These are phyloP conservation scores for Himalopsyche tibetana DNA, from an alignment of 2,888 invertebrate genomes.

Conservation along the genomic window DNA sequence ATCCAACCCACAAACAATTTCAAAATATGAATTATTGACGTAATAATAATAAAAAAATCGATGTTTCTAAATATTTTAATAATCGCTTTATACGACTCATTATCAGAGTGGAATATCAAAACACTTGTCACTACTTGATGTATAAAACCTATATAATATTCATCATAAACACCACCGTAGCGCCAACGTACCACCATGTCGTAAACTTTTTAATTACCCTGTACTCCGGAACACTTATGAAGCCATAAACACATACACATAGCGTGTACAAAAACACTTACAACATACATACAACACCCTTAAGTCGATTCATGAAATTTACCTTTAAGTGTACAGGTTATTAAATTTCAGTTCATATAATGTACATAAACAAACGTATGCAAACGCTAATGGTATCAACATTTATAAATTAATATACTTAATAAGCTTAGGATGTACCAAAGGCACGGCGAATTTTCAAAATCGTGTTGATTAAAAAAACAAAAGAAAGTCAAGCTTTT, in stretches of 20 bases:
- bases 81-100: neutral
- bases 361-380: neutral
- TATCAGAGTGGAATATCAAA: constrained; percentile 9
- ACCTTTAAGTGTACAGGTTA: constrained; percentile 53
- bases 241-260: constrained; percentile 16
- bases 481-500: neutral
- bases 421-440: neutral
- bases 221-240: constrained; percentile 29
- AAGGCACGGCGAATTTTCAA: neutral
- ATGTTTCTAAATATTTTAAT: too few relatives aligned
- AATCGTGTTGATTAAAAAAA: neutral
- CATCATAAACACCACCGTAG: neutral
- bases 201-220: constrained; percentile 30
- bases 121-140: neutral
- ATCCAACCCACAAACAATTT: too few relatives aligned
- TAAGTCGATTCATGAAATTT: constrained; percentile 53
- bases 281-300: constrained; percentile 14
- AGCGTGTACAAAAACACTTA: constrained; percentile 26
- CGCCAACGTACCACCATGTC: neutral
- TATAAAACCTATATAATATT: neutral
- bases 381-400: neutral
- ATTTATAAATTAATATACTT: neutral
- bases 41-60: too few relatives aligned
- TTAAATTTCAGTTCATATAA: constrained; percentile 46
- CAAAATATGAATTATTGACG: too few relatives aligned